Evolutionary conservation across 2,113 vertebrate genomes (phyloP).

Genomic region (Clarias magur): DNA sequence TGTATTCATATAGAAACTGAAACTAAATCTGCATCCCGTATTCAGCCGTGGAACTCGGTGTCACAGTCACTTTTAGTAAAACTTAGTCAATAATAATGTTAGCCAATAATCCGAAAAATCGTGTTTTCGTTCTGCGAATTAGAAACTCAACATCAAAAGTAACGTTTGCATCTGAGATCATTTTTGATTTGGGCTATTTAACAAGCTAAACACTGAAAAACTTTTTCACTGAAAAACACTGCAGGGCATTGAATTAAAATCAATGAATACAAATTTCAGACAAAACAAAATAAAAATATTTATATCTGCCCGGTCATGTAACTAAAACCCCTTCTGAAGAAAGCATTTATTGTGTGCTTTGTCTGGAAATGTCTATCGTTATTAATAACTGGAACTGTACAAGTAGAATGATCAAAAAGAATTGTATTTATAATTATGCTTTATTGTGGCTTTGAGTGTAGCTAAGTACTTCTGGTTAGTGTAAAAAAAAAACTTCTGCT

Average conservation of each 20-base stretch:
- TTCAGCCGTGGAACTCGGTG: neutral
- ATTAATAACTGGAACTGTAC: neutral
- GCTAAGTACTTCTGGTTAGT: neutral
- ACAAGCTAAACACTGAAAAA: neutral
- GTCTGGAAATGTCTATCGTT: neutral
- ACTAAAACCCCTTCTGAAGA: neutral
- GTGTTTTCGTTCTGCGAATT: neutral
- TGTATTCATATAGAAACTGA: neutral
- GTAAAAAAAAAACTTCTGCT: constrained; percentile 20
- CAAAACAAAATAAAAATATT: neutral
- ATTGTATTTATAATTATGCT: neutral
- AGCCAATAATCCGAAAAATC: neutral
- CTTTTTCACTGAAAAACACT: neutral
- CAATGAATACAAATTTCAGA: neutral
- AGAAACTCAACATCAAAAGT: neutral
- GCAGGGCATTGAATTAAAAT: neutral
- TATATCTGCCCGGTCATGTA: neutral
- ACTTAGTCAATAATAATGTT: neutral
- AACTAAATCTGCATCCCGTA: neutral
- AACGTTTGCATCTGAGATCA: neutral
- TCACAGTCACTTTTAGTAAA: neutral
- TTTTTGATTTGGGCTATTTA: neutral
- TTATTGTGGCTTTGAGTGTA: neutral
- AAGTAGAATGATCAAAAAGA: neutral
- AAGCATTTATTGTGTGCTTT: neutral